These are phyloP conservation scores for Drosophila pegasa DNA, from an alignment of 2,888 invertebrate genomes.

Conservation along the genomic window DNA sequence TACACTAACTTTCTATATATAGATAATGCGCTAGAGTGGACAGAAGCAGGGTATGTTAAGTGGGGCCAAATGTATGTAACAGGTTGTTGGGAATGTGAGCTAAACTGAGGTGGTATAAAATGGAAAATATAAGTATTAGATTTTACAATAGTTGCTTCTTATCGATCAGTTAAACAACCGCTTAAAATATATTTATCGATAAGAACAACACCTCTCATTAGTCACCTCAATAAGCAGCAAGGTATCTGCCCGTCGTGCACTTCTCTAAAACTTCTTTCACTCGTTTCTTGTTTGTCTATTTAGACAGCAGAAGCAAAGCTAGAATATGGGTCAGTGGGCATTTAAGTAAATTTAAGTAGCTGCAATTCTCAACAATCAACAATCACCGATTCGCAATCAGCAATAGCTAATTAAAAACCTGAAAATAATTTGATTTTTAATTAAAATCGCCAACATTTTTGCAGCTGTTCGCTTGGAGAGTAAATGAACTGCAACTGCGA, in stretches of 20 bases:
- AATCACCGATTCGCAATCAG: neutral
- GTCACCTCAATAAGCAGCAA: too few species aligned
- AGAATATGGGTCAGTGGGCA: slow-evolving; percentile 68
- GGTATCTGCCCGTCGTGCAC: neutral
- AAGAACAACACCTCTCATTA: too few species aligned
- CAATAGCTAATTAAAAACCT: slow-evolving; percentile 4
- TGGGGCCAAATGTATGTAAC: neutral
- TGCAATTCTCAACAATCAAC: neutral
- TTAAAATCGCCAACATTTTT: slow-evolving; percentile 29
- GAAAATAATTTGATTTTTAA: slow-evolving; percentile 30
- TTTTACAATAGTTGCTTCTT: too few species aligned
- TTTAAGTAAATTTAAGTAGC: slow-evolving; percentile 24
- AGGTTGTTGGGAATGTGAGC: neutral
- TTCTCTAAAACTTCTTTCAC: neutral
- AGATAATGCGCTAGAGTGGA: neutral
- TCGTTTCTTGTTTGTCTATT: neutral
- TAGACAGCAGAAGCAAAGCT: slow-evolving; percentile 8
- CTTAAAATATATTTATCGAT: too few species aligned
- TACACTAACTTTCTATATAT: slow-evolving; percentile 40
- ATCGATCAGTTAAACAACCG: too few species aligned
- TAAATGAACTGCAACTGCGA: slow-evolving; percentile 62
- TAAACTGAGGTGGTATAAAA: too few species aligned
- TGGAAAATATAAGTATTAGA: too few species aligned
- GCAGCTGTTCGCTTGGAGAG: slow-evolving; percentile 59
- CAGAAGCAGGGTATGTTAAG: neutral